phyloP scores from a whole-genome alignment of 2,797 vertebrate genomes.

The Falco biarmicus region DNA sequence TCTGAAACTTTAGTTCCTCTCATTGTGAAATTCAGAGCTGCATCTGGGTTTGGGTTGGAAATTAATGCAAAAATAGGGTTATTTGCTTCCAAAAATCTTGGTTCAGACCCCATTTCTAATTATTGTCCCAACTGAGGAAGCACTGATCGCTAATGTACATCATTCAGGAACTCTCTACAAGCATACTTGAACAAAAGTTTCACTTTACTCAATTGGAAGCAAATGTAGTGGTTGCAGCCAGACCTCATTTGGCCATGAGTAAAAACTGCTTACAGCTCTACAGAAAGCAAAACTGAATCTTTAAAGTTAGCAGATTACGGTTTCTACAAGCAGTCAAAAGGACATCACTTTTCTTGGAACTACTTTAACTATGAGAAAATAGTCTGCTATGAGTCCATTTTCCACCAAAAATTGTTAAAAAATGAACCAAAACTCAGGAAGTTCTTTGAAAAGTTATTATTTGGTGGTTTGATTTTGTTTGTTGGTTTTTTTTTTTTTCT shows the following conservation, averaged over 20 bases:
- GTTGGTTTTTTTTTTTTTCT: too few relatives aligned
- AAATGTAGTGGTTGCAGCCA: slow-evolving; percentile 42
- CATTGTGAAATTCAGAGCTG: slow-evolving; percentile 30
- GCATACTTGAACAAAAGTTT: slow-evolving; percentile 2
- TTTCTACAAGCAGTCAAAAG: neutral
- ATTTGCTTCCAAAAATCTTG: slow-evolving; percentile 30
- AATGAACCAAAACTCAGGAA: neutral
- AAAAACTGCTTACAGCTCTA: neutral
- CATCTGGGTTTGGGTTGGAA: slow-evolving; percentile 40
- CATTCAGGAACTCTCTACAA: neutral
- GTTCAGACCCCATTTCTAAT: slow-evolving; percentile 16
- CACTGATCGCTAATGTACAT: neutral
- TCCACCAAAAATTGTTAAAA: neutral
- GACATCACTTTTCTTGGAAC: neutral
- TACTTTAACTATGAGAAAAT: neutral
- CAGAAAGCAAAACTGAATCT: neutral
- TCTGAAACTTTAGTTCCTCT: slow-evolving; percentile 30
- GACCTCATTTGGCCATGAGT: neutral
- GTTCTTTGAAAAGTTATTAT: neutral
- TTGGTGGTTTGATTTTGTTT: neutral
- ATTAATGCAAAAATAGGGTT: slow-evolving; percentile 7
- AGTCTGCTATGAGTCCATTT: neutral
- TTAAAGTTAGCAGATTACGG: neutral
- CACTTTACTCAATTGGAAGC: slow-evolving; percentile 29
- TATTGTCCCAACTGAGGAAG: slow-evolving; percentile 50